Evolutionary conservation across 2,797 vertebrate genomes (phyloP), one percentile per base, ranked within the genome.

Genomic region (Cryptoprocta ferox): DNA sequence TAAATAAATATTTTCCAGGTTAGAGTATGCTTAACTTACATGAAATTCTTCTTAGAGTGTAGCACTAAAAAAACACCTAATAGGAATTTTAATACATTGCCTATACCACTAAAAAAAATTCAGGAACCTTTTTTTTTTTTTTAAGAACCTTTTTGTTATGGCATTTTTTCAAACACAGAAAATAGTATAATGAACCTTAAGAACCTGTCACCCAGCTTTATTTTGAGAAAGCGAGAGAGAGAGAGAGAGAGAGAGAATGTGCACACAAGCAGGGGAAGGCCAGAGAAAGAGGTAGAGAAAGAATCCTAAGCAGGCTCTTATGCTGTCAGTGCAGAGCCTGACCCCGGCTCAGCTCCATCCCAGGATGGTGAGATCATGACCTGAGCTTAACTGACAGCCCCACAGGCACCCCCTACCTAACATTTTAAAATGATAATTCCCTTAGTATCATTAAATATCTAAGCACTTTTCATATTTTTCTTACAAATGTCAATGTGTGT

Each of bases 401-500:
- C 21, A 7, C 56, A 59, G 56, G 56, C 19, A 59, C 56, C 56
- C 21, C 21, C 68, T 78, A n/a, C 39, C 50, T 78, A 53, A 61
- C 82, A 76, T 39, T 59, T 82, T 86, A 66, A 84, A 85, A 79
- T 71, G 66, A 68, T 68, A 83, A 50, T 81, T 86, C 11, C 11
- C 35, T 75, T 78, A 68, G 21, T 45, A 73, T 82, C 21, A 89
- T 68, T 75, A 96, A 71, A 65, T 88, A 83, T 56, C 70, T 28
- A 45, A 76, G 50, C 39, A 82, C 5, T 71, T 91, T 94, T 96
- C 35, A 21, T 94, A 61, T 92, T 94, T 94, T 59, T 88, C 70
- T 82, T 88, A 35, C n/a, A 92, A 75, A 82, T 83, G 39, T 42
- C 12, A 89, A 53, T 93, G 7, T 83, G 13, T 81, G 13, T 59